Base-by-base conservation (phyloP, 1,140 invertebrate species). In the Amyelois transitella region DNA sequence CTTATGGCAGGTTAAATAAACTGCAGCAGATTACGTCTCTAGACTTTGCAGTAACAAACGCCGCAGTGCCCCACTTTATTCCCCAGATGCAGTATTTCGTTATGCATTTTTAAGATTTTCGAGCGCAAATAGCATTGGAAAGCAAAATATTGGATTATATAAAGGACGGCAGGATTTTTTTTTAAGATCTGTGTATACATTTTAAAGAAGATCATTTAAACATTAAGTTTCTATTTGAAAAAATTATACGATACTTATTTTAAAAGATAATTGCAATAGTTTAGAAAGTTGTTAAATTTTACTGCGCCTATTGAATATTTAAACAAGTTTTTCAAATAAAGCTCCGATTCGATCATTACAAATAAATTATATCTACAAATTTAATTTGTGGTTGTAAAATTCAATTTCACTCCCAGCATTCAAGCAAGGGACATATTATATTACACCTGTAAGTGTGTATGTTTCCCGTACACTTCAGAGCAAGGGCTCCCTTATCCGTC, bases 1-100 rank as follows among this genome's bases (percentile, higher is more conserved):
- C 50, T 62, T 56, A 49, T 53, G 62, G 60, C 55, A 62, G 64
- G 65, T 69, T 73, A 73, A 73, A 60, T 60, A 76, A 73, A 73
- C 73, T 62, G 65, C 62, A 65, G 65, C 60, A 61, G 64, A 72
- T 72, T 71, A 71, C 57, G 65, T 51, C 51, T 51, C 24, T 48
- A 61, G 53, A 52, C 55, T 72, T 69, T 68, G 61, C 62, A 59
- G 62, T 56, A 53, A 55, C 53, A 51, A 66, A 66, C 55, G 48
- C 66, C 58, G 58, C 62, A 66, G 64, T 67, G 64, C 20, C 64
- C 64, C 62, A 66, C 56, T 67, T 69, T 59, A 57, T 60, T 38
- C 25, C 28, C 56, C 47, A 63, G 58, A 61, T 61, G 65, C 55
- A 60, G 45, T 47, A 43, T 51, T 51, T 57, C 43, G 48, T 54